phyloP scores from a whole-genome alignment of 2,888 invertebrate species.

The Synanthedon vespiformis region DNA sequence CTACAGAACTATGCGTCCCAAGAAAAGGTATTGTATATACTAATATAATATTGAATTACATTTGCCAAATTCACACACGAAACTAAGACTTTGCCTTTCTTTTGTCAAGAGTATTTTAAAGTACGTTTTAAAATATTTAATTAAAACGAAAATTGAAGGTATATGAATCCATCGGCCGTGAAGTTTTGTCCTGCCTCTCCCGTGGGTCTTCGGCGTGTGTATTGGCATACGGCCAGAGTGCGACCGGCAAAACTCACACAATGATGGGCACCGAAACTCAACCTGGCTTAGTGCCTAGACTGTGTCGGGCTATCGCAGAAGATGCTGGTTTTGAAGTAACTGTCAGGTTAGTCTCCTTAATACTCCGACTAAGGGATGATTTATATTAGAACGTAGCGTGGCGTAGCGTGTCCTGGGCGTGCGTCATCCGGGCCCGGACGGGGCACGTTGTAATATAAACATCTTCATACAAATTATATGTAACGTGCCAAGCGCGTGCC shows the following conservation, averaged over 20 bases:
- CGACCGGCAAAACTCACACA: conserved; percentile 82
- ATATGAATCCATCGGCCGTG: conserved; percentile 74
- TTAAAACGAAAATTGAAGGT: conserved; percentile 44
- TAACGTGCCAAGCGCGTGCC: too few relatives aligned
- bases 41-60: too few relatives aligned
- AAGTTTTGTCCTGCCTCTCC: conserved; percentile 73
- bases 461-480: too few relatives aligned
- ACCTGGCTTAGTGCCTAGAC: conserved; percentile 51
- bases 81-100: background rate
- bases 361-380: too few relatives aligned
- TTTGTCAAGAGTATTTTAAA: background rate
- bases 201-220: conserved; percentile 77
- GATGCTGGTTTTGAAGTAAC: conserved; percentile 31
- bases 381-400: too few relatives aligned
- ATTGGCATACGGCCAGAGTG: conserved; percentile 81
- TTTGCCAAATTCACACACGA: background rate
- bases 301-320: conserved; percentile 44
- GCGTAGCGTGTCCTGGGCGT: too few relatives aligned
- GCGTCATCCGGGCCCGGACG: too few relatives aligned
- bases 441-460: too few relatives aligned
- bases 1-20: conserved; percentile 64
- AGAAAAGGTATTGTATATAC: conserved; percentile 41
- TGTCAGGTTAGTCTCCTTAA: conserved; percentile 32
- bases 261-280: conserved; percentile 75
- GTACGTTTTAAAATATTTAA: conserved; percentile 1